Evolutionary conservation across 2,113 vertebrate genomes (phyloP), one percentile per base, ranked within the genome.

Genomic region (Laticauda laticaudata): DNA sequence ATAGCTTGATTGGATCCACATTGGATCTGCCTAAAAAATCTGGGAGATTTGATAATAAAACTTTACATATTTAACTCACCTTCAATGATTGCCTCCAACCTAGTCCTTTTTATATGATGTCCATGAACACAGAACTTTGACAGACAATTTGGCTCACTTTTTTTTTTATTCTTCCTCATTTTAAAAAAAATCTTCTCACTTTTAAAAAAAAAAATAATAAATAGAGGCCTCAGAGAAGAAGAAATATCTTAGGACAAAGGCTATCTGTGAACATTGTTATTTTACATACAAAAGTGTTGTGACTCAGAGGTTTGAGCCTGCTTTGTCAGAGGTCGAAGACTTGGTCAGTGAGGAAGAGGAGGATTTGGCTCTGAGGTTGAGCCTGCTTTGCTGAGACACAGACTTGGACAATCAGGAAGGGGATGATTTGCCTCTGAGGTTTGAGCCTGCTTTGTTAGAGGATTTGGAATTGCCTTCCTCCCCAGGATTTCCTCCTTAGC

Each of bases 251-350:
- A 86, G 57, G 55, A 86, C 81, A 92, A 91, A 89, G 20, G 89
- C 89, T 64, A 0, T 4, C 85, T 93, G 43, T 7, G 64, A 96
- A 92, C 21, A 91, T 86, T 15, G 39, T 45, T 64, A n/a, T 53
- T 96, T 96, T 94, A 90, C 91, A 94, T 93, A 88, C 55, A 92
- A 45, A 95, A 94, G 54, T n/a, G 20, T 39, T 39, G 34, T 39
- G 34, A 39, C 34, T 39, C 34, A 39, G 34, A 39, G 34, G 34
- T 39, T 39, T 39, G 34, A 39, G 34, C 34, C 34, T 39, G 34
- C 34, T 39, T 39, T 39, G 34, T 39, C 34, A 39, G 34, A 39
- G 34, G 34, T 39, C 34, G 34, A 39, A 1, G 34, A 39, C 34
- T 39, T 39, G 34, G 34, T 39, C 34, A 39, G 34, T 39, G 34